Evolutionary conservation across 2,888 invertebrate genomes (phyloP).

Genomic region (Eupithecia centaureata): DNA sequence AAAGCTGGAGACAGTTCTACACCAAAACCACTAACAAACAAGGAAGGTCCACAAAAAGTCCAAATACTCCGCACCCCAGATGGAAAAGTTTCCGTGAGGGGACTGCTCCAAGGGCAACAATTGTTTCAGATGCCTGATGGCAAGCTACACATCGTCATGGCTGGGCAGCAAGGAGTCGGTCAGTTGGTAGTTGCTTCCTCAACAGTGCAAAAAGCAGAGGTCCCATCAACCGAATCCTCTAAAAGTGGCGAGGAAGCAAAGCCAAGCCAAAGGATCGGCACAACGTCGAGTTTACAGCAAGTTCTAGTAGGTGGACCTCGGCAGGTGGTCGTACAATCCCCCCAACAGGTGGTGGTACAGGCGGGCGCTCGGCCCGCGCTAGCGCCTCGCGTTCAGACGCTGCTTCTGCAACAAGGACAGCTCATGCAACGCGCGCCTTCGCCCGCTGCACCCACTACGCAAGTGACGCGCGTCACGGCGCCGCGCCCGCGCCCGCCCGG

Average conservation of each 20-base stretch:
- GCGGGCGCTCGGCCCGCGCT: conserved; percentile 57
- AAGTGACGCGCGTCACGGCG: conserved; percentile 53
- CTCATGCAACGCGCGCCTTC: conserved; percentile 54
- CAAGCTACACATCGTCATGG: conserved; percentile 92
- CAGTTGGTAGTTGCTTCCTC: conserved; percentile 73
- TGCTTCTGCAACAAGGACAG: conserved; percentile 67
- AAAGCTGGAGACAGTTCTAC: conserved; percentile 61
- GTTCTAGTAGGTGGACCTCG: conserved; percentile 59
- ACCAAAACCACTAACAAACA: conserved; percentile 60
- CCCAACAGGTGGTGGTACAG: conserved; percentile 58
- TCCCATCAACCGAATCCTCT: conserved; percentile 41
- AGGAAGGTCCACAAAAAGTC: conserved; percentile 88
- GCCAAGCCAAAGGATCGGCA: conserved; percentile 37
- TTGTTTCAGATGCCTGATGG: conserved; percentile 97
- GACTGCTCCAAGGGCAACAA: conserved; percentile 96
- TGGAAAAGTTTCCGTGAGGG: conserved; percentile 95
- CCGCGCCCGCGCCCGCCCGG: conserved; percentile 47
- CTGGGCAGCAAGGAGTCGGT: conserved; percentile 84
- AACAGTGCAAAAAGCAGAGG: conserved; percentile 44
- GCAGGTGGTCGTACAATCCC: conserved; percentile 50
- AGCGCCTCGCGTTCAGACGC: conserved; percentile 60
- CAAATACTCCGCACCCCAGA: conserved; percentile 96
- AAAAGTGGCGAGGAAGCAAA: conserved; percentile 44
- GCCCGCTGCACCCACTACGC: conserved; percentile 52
- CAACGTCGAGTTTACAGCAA: conserved; percentile 51